Evolutionary conservation across 1,140 invertebrate species (phyloP).

Genomic region (Elysia chlorotica): DNA sequence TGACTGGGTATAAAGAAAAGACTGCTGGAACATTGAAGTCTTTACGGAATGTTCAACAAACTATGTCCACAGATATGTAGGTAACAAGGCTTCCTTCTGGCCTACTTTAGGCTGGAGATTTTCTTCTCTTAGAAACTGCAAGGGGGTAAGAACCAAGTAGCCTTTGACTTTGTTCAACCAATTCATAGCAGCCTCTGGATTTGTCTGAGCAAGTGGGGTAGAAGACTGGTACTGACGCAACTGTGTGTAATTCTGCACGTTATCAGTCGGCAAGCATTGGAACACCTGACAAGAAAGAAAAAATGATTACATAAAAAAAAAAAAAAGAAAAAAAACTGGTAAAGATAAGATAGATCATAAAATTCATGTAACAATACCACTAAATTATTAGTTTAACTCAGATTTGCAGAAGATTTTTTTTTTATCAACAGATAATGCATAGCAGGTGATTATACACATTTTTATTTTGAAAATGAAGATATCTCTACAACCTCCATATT

Average conservation of each 20-base stretch:
- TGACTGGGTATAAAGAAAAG: no score
- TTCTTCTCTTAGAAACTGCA: slow-evolving; percentile 80
- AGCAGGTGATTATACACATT: no score
- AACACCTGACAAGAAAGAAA: slow-evolving; percentile 68
- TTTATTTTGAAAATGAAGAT: no score
- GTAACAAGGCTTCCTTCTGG: slow-evolving; percentile 74
- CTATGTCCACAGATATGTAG: slow-evolving; percentile 64
- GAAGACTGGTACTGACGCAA: slow-evolving; percentile 76
- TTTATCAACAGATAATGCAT: no score
- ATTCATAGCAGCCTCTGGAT: slow-evolving; percentile 73
- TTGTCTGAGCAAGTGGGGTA: slow-evolving; percentile 69
- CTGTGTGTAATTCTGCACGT: slow-evolving; percentile 75
- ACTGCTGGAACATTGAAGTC: no score
- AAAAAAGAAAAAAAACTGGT: background rate
- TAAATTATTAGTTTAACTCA: no score
- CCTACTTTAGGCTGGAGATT: slow-evolving; percentile 77
- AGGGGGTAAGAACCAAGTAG: slow-evolving; percentile 82
- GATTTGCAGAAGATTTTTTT: no score
- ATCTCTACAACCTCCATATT: no score
- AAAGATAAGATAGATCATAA: background rate
- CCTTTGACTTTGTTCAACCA: slow-evolving; percentile 76
- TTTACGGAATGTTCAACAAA: no score
- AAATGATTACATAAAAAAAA: background rate
- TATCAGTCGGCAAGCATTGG: slow-evolving; percentile 81
- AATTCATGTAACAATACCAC: no score